A percentile compares a stretch with the other conserved stretches of the same genome.
Conservation (phyloP, 1,140 invertebrate genomes). For the Agraylea sexmaculata region DNA sequence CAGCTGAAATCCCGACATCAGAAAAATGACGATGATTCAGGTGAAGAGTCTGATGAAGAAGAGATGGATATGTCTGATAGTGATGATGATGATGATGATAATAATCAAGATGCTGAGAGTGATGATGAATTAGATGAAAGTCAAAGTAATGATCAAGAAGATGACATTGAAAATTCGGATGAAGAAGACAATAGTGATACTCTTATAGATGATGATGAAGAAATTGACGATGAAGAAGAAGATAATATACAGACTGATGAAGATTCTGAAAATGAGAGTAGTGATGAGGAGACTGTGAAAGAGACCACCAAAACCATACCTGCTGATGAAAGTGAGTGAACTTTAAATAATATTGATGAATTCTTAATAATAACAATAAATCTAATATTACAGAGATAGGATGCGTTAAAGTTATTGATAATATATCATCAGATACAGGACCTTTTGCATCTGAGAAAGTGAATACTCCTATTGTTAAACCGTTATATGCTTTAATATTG, state of each 20-base stretch:
- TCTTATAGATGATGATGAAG: constrained; percentile 5
- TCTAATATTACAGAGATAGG: constrained; percentile 30
- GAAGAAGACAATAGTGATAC: not conserved
- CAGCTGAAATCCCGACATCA: constrained; percentile 10
- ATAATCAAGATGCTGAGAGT: constrained; percentile 26
- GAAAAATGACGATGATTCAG: constrained; percentile 20
- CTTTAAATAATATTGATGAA: not conserved
- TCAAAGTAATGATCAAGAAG: constrained; percentile 21
- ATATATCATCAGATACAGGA: constrained; percentile 36
- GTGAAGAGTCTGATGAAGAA: constrained; percentile 26
- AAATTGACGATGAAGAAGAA: not conserved
- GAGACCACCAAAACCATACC: not conserved
- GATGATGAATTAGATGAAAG: constrained; percentile 25
- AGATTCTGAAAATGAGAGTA: constrained; percentile 1
- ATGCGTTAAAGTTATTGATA: constrained; percentile 50
- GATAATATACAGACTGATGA: constrained; percentile 5
- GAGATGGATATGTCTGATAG: constrained; percentile 27
- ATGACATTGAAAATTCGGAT: constrained; percentile 9
- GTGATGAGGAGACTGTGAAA: constrained; percentile 2
- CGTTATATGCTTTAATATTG: constrained; percentile 72
- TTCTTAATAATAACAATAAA: constrained; percentile 1
- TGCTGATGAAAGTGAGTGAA: not conserved
- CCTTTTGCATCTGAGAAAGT: constrained; percentile 18
- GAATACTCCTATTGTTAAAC: constrained; percentile 31
- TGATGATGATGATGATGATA: constrained; percentile 29